Evolutionary conservation across 2,888 invertebrate genomes (phyloP).

Genomic region (Dasysyrphus albostriatus): DNA sequence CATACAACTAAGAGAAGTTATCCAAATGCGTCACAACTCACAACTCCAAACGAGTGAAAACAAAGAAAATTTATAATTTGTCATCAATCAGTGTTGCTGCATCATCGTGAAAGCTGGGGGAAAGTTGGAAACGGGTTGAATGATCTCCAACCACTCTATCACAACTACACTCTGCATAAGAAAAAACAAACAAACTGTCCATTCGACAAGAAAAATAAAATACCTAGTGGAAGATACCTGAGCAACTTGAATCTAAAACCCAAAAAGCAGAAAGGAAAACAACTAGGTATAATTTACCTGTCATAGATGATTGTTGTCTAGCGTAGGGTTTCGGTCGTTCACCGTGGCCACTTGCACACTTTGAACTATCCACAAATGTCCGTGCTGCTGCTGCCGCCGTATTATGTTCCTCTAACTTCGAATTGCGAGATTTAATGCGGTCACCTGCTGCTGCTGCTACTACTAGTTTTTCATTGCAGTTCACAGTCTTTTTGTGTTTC

Average conservation of each 20-base stretch:
- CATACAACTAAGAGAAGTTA: neutral
- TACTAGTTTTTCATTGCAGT: slow-evolving; percentile 26
- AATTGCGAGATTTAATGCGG: slow-evolving; percentile 32
- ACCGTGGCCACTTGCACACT: slow-evolving; percentile 28
- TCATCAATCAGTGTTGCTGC: slow-evolving; percentile 19
- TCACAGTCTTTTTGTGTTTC: slow-evolving; percentile 30
- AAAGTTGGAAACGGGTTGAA: slow-evolving; percentile 39
- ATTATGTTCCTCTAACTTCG: slow-evolving; percentile 26
- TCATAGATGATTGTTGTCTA: slow-evolving; percentile 43
- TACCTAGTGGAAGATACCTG: neutral
- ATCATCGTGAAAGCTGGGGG: slow-evolving; percentile 40
- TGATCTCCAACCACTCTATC: slow-evolving; percentile 7
- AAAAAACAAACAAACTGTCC: slow-evolving; percentile 23
- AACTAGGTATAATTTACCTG: slow-evolving; percentile 45
- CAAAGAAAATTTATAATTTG: slow-evolving; percentile 25
- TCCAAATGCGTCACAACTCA: neutral
- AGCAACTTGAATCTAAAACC: neutral
- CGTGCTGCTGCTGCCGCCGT: slow-evolving; percentile 11
- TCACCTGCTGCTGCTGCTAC: slow-evolving; percentile 20
- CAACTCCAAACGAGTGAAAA: neutral
- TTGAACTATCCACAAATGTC: slow-evolving; percentile 38
- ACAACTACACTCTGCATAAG: neutral
- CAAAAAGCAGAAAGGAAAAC: neutral
- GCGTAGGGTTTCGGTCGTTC: slow-evolving; percentile 60
- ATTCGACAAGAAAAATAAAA: neutral